Evolutionary conservation across 1,140 invertebrate species (phyloP).

Genomic region (Pachypeltis micranthus): DNA sequence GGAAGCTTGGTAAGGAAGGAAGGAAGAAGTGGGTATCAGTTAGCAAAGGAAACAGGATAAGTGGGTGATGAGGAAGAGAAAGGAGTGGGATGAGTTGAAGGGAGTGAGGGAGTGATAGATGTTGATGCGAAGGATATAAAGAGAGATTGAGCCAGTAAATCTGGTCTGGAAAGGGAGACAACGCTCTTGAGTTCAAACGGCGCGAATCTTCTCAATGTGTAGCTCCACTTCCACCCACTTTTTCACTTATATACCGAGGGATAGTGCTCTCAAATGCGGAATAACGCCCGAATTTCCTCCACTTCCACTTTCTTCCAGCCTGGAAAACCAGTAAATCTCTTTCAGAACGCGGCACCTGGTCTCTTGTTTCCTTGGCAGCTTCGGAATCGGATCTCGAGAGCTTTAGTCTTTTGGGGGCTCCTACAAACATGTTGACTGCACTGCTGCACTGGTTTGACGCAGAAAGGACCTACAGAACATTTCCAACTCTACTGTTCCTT

Average conservation of each 20-base stretch:
- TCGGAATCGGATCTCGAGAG: no score
- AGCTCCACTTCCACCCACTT: neutral
- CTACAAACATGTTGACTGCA: no score
- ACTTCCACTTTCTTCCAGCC: neutral
- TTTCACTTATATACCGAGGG: neutral
- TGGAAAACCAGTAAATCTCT: neutral
- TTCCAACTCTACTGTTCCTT: no score
- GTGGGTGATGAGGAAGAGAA: neutral
- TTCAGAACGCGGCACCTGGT: neutral
- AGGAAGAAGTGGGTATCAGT: constrained; percentile 7
- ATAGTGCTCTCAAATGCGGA: constrained; percentile 6
- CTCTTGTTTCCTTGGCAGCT: no score
- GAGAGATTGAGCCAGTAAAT: constrained; percentile 14
- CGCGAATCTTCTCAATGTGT: neutral
- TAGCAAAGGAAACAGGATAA: constrained; percentile 17
- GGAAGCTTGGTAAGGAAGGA: neutral
- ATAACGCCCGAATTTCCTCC: neutral
- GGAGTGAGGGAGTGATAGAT: constrained; percentile 1
- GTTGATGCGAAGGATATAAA: constrained; percentile 15
- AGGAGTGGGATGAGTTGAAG: no score
- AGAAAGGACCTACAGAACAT: no score
- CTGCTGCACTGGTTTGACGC: no score
- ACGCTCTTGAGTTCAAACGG: constrained; percentile 7
- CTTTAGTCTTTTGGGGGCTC: no score
- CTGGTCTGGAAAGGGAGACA: constrained; percentile 12